Evolutionary conservation across 23 tunicate genomes (phyloP), one percentile per base, ranked within the genome.

Genomic region (Aplidium turbinatum): DNA sequence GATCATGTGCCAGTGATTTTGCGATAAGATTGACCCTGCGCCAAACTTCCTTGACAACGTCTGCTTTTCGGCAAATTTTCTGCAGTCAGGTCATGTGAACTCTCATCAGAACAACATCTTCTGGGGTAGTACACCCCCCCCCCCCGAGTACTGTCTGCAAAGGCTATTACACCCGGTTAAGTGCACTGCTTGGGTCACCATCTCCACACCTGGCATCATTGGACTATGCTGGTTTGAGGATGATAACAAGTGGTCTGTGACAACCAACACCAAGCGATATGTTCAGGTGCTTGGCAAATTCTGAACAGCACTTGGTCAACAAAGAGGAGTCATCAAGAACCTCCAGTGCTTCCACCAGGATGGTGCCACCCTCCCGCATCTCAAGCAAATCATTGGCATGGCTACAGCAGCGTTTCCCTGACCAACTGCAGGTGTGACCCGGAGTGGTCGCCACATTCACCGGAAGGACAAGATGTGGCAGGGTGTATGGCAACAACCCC

Each of bases 401-500:
- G n/a, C n/a, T n/a, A n/a, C n/a, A n/a, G n/a, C n/a, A n/a, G n/a
- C n/a, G n/a, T n/a, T n/a, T n/a, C n/a, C n/a, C n/a, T n/a, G n/a
- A 42, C 16, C 50, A 42, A 16, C 50, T 42, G 50, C 50, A 42
- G 13, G 16, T 42, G 50, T 42, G 50, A 42, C 50, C 50, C 16
- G 50, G 13, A 42, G 50, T 42, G 50, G 50, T 42, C 50, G 16
- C 50, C 50, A 42, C 50, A 42, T 42, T 42, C 50, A 42, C 50
- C 50, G 16, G 50, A 42, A 16, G 50, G 16, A 42, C 16, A 42
- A 11, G 13, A 9, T 9, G 16, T 16, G 50, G 16, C 50, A 42
- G 50, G 50, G 50, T 42, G 50, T 42, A 42, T 42, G 50, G 50
- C 50, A 42, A 42, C 50, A 42, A 16, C 50, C 50, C 50, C 50